phyloP scores from a whole-genome alignment of 2,113 vertebrate species.

The Cottus gobio region DNA sequence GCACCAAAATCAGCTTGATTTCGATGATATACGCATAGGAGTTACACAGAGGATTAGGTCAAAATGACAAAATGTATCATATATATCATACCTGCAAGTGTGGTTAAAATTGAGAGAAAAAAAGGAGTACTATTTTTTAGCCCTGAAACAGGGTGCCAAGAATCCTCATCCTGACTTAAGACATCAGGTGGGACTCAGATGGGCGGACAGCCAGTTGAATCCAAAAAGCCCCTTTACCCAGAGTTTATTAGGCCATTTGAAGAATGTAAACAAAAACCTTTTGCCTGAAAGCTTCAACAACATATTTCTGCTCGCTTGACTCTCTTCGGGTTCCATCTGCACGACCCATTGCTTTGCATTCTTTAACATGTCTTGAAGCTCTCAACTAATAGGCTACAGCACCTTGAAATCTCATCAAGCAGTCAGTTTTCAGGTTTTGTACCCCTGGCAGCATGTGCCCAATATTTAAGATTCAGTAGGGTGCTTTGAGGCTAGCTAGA shows the following conservation, averaged over 20 bases:
- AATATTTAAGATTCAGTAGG: conserved; percentile 42
- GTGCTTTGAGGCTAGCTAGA: conserved; percentile 26
- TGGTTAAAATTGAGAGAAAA: neutral
- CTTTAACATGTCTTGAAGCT: conserved; percentile 26
- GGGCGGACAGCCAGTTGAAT: neutral
- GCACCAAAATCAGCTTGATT: neutral
- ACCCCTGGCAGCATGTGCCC: conserved; percentile 6
- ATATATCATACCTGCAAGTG: neutral
- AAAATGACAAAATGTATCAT: neutral
- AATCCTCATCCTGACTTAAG: neutral
- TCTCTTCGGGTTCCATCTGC: conserved; percentile 3
- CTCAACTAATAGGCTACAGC: conserved; percentile 25
- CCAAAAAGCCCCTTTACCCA: neutral
- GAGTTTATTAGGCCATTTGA: neutral
- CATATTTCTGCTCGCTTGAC: conserved; percentile 31
- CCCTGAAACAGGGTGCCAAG: neutral
- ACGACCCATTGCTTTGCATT: conserved; percentile 28
- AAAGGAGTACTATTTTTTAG: neutral
- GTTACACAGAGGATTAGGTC: neutral
- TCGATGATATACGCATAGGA: too few species aligned
- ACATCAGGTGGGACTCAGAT: neutral
- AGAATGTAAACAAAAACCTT: conserved; percentile 5
- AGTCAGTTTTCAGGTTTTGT: conserved; percentile 35
- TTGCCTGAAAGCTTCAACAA: conserved; percentile 2
- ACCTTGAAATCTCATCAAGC: conserved; percentile 40